Base-by-base conservation (phyloP, 2,113 vertebrate genomes). In the Dromas ardeola region DNA sequence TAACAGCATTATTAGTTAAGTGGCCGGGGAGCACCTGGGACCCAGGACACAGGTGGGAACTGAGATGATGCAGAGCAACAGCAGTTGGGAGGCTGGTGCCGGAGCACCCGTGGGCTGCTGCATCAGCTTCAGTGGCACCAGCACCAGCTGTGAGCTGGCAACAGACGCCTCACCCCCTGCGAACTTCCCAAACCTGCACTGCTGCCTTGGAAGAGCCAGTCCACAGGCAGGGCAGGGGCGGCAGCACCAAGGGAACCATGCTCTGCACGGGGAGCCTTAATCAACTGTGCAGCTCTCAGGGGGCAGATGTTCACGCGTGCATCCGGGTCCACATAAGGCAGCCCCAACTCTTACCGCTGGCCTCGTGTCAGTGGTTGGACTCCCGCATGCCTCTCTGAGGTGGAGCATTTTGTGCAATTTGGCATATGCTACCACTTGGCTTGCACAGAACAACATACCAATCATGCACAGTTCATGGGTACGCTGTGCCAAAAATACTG, bases 341-440 rank as follows among this genome's bases (percentile, higher is more conserved):
- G 63, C 42, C 26, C 14, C 7, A 36, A 8, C 18, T 16, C 50
- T 49, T 19, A 3, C 19, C 0, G 0, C 30, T 86, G 62, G 34
- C 45, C 26, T 34, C 4, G 1, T 5, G 1, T 36, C 49, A n/a
- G 49, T 61, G 25, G 15, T 6, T 67, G 52, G 67, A 53, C n/a
- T 71, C 11, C 15, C n/a, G 11, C 2, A 1, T 21, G 56, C 6
- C 45, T 25, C 45, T 76, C 56, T 25, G 36, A 62, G 29, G 80
- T 4, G 22, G 29, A 82, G 52, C 40, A 50, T 49, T 76, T 86
- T 11, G 13, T 38, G 45, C 61, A 42, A 85, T 62, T 42, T 67
- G 58, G 45, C 34, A 23, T 8, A 12, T 10, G 16, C 59, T 45
- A 40, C 50, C n/a, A 50, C 21, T 45, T 55, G 61, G 47, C 67